phyloP scores from a whole-genome alignment of 2,888 invertebrate species.

The Epirrhoe alternata region DNA sequence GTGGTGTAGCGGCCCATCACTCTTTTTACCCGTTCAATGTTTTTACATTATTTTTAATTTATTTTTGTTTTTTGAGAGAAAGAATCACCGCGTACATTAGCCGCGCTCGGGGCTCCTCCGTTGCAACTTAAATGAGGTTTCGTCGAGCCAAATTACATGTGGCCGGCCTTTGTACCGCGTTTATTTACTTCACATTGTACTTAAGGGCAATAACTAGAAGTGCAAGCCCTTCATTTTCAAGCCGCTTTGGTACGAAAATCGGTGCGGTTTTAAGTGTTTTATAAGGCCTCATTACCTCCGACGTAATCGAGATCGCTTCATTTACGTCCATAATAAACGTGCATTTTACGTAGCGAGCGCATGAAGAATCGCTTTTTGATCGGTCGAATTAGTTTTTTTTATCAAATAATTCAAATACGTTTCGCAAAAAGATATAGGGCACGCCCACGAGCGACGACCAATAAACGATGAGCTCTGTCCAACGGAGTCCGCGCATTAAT shows the following conservation, averaged over 20 bases:
- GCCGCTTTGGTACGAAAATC: slow-evolving; percentile 69
- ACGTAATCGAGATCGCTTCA: slow-evolving; percentile 55
- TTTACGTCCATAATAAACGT: slow-evolving; percentile 43
- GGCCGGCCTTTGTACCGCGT: slow-evolving; percentile 72
- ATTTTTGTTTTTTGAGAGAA: slow-evolving; percentile 77
- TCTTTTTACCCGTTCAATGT: slow-evolving; percentile 75
- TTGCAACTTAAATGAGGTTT: slow-evolving; percentile 78
- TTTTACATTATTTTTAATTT: slow-evolving; percentile 79
- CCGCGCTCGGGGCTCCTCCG: slow-evolving; percentile 67
- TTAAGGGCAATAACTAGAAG: slow-evolving; percentile 82
- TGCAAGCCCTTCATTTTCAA: slow-evolving; percentile 73
- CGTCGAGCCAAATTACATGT: slow-evolving; percentile 80
- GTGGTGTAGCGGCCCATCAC: slow-evolving; percentile 75
- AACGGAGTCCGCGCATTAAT: slow-evolving; percentile 46
- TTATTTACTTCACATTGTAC: slow-evolving; percentile 83
- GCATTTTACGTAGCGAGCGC: slow-evolving; percentile 28
- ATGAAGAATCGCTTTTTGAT: slow-evolving; percentile 34
- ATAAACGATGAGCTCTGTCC: slow-evolving; percentile 52
- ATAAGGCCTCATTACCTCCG: slow-evolving; percentile 57
- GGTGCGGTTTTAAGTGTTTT: slow-evolving; percentile 65
- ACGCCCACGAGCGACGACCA: slow-evolving; percentile 58
- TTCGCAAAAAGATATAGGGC: slow-evolving; percentile 46
- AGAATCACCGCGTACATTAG: slow-evolving; percentile 73
- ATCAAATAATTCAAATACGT: slow-evolving; percentile 42
- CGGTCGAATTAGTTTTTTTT: slow-evolving; percentile 31